A percentile compares a stretch with the other conserved stretches of the same genome.
These are phyloP conservation scores for Tortrix viridana DNA, from an alignment of 2,888 invertebrate genomes.

Conservation along the genomic window DNA sequence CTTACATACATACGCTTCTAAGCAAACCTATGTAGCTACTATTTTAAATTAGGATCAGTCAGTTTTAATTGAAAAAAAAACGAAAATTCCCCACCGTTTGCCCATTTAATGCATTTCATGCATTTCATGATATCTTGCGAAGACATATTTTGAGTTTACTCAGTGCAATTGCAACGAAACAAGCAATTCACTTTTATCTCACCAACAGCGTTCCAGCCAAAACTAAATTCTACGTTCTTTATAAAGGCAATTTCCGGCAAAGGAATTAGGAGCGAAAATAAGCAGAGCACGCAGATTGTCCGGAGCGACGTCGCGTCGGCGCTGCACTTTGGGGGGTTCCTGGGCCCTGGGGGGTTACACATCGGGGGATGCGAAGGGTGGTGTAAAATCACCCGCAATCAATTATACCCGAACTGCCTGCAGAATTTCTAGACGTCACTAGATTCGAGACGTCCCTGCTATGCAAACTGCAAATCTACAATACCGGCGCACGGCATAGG, in stretches of 20 bases:
- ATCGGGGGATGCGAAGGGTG: conserved; percentile 64
- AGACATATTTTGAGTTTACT: conserved; percentile 29
- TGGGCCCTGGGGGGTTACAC: conserved; percentile 57
- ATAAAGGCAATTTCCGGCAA: conserved; percentile 83
- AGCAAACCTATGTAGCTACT: background rate
- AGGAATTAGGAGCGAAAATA: conserved; percentile 83
- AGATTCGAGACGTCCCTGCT: conserved; percentile 50
- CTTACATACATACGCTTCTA: no score
- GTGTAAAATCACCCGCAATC: conserved; percentile 84
- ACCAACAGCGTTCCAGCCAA: conserved; percentile 57
- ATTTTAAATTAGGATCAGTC: background rate
- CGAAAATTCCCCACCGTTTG: no score
- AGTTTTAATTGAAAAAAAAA: no score
- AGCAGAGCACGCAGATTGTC: conserved; percentile 84
- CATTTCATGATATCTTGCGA: conserved; percentile 25
- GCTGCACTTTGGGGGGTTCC: conserved; percentile 73
- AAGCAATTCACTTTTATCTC: conserved; percentile 55
- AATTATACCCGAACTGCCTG: conserved; percentile 84
- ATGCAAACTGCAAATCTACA: conserved; percentile 33
- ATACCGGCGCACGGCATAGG: conserved; percentile 26
- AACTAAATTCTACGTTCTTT: conserved; percentile 74
- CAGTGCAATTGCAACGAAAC: conserved; percentile 34
- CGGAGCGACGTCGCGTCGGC: conserved; percentile 80
- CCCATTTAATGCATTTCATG: conserved; percentile 17
- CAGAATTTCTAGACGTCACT: conserved; percentile 80